phyloP scores from a whole-genome alignment of 2,113 vertebrate species.

The Rhinopomastus cyanomelas region DNA sequence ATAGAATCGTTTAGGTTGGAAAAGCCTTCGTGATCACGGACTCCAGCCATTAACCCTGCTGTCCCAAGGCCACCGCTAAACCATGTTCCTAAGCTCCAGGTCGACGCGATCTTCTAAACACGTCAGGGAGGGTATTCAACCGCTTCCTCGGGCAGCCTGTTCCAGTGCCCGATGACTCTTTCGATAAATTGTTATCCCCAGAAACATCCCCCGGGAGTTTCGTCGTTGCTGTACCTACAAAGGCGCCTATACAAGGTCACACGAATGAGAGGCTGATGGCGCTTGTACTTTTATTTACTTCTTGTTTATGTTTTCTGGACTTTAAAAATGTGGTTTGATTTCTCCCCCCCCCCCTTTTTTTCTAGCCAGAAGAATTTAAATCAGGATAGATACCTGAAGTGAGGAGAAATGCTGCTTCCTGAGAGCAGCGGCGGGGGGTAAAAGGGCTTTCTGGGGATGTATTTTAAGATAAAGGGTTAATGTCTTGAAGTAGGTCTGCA shows the following conservation, averaged over 20 bases:
- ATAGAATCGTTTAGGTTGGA: too few species aligned
- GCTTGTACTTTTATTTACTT: not conserved
- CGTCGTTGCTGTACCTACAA: not conserved
- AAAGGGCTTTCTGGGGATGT: not conserved
- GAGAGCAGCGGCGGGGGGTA: not conserved
- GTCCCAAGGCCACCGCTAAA: too few species aligned
- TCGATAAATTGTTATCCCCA: rapidly evolving
- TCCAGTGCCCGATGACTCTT: too few species aligned
- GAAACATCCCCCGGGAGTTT: not conserved
- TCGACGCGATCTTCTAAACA: too few species aligned
- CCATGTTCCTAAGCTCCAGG: too few species aligned
- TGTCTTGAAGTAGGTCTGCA: not conserved
- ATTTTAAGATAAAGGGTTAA: not conserved
- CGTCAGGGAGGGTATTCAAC: too few species aligned
- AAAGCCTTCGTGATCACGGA: too few species aligned
- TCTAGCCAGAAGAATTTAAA: not conserved
- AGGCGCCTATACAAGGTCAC: not conserved
- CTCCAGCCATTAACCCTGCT: too few species aligned
- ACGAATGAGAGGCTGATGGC: rapidly evolving
- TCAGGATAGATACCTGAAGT: not conserved
- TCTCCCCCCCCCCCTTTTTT: not conserved
- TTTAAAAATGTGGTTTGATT: not conserved
- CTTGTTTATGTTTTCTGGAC: not conserved
- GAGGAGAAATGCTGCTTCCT: not conserved
- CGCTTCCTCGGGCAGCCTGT: too few species aligned